phyloP scores from a whole-genome alignment of 1,140 invertebrate species.

The Brachystomella parvula region DNA sequence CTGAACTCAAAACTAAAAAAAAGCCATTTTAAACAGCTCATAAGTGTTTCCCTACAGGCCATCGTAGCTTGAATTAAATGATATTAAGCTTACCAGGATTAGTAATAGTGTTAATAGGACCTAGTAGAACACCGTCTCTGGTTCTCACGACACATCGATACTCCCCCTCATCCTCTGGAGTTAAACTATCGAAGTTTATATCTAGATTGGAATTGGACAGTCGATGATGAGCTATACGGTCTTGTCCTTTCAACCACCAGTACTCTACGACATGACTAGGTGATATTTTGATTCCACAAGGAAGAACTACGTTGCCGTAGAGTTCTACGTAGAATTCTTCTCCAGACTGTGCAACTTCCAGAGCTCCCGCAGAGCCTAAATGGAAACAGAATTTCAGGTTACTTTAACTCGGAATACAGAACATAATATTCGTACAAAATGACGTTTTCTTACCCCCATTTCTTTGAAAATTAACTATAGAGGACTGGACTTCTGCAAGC shows the following conservation, averaged over 20 bases:
- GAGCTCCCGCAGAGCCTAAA: neutral
- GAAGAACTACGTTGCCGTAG: neutral
- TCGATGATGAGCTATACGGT: conserved; percentile 22
- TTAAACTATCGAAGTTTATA: conserved; percentile 18
- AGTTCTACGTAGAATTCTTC: neutral
- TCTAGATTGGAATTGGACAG: conserved; percentile 16
- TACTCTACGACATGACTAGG: conserved; percentile 17
- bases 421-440: neutral
- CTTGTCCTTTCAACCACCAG: conserved; percentile 36
- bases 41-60: neutral
- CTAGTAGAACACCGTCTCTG: conserved; percentile 29
- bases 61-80: neutral
- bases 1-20: neutral
- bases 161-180: conserved; percentile 27
- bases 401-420: neutral
- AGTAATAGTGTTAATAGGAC: conserved; percentile 26
- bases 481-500: neutral
- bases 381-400: neutral
- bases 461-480: neutral
- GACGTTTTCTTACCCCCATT: neutral
- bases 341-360: conserved; percentile 1
- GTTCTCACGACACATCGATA: conserved; percentile 32
- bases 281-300: conserved; percentile 12
- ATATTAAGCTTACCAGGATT: conserved; percentile 27
- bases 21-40: neutral